Conservation (phyloP, 2,888 invertebrate genomes). For the Carabus problematicus region DNA sequence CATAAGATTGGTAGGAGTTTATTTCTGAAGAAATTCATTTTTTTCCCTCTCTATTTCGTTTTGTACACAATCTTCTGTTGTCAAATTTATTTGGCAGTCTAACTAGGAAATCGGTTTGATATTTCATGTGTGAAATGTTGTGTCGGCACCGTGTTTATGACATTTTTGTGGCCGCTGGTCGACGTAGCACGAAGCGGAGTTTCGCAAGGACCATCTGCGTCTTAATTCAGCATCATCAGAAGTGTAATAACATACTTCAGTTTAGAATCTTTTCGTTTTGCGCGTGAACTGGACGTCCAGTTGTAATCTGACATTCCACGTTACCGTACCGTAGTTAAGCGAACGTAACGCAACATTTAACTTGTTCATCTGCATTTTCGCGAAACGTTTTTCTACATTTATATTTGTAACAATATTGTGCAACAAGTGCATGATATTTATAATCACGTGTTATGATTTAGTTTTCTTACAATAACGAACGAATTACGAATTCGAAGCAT, state of each 20-base stretch:
- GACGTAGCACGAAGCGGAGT: conserved; percentile 45
- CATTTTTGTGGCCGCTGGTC: conserved; percentile 22
- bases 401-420: background rate
- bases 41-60: no score
- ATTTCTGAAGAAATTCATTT: no score
- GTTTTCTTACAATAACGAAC: no score
- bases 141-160: background rate
- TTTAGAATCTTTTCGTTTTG: conserved; percentile 13
- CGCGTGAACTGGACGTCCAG: conserved; percentile 8
- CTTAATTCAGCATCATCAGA: conserved; percentile 25
- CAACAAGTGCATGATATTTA: conserved; percentile 14
- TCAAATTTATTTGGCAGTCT: no score
- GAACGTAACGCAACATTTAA: background rate
- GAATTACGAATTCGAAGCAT: no score
- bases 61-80: no score
- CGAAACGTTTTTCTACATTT: conserved; percentile 5
- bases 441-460: no score
- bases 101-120: no score
- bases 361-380: conserved; percentile 1
- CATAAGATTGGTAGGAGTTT: no score
- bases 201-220: conserved; percentile 42
- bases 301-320: conserved; percentile 28
- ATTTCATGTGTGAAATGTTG: no score
- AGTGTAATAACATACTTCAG: conserved; percentile 30
- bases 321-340: conserved; percentile 12